Base-by-base conservation (phyloP, 2,888 invertebrate species). In the Lamellibrachia satsuma region DNA sequence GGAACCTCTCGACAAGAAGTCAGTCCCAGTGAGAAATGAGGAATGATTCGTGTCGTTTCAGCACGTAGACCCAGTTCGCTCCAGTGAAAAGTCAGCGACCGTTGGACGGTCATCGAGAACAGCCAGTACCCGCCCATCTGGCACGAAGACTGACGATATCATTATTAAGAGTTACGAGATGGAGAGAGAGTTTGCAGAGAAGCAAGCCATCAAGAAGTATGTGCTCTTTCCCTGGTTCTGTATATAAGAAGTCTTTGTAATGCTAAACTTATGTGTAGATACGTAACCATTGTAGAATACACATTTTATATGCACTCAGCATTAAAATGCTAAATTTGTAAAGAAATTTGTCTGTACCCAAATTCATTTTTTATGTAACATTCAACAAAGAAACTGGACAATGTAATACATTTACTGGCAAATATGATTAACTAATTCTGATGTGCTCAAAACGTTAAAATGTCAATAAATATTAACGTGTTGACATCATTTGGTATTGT, bases 121-220 rank as follows among this genome's bases (percentile, higher is more conserved):
- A 22, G 75, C 75, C 22, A 75, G 75, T 92, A 75, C 51, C 51
- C 90, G 9, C 52, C 90, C 75, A 11, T 75, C 75, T 6, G 75
- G 75, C 75, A 75, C 6, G 75, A 75, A 75, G 75, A 75, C 75
- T 11, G 75, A 75, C 75, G 75, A 75, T n/a, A 75, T 75, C 2
- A 75, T 75, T 3, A 75, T 6, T 75, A 15, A 6, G 39, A 91
- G 52, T 52, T 60, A 75, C 52, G 52, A 52, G 52, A 90, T 92
- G 57, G 93, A 92, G 57, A 27, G 55, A 57, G 52, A 52, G 27
- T 92, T 93, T 60, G 39, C 27, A 9, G 90, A 93, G 91, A 93
- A 90, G 55, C 93, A 93, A 75, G 90, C 55, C 15, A 92, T 93
- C 90, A 93, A 93, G 90, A 93, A 93, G 93, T 93, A 90, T 91